These are phyloP conservation scores for Pachliopta kotzebuea DNA, from an alignment of 2,888 invertebrate genomes.

Conservation along the genomic window DNA sequence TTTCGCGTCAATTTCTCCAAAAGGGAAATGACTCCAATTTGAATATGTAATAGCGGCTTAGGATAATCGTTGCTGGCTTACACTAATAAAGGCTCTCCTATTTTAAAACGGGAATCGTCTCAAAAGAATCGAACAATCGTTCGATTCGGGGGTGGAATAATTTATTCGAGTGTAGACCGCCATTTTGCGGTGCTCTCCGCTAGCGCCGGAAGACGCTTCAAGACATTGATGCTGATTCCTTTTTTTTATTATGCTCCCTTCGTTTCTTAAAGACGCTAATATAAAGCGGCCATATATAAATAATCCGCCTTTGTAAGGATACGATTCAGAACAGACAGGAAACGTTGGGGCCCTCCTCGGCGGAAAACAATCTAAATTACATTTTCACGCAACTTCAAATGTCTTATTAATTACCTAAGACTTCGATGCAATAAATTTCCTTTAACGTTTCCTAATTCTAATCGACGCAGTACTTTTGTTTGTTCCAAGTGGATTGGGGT, in stretches of 20 bases:
- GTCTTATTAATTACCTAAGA: conserved; percentile 80
- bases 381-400: conserved; percentile 81
- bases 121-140: conserved; percentile 79
- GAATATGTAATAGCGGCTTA: conserved; percentile 80
- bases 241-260: conserved; percentile 78
- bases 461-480: conserved; percentile 65
- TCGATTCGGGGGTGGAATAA: conserved; percentile 71
- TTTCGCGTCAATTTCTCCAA: conserved; percentile 79
- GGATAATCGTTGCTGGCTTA: conserved; percentile 78
- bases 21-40: conserved; percentile 78
- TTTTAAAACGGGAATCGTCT: conserved; percentile 72
- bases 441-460: conserved; percentile 68
- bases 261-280: conserved; percentile 78
- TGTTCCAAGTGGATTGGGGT: conserved; percentile 12
- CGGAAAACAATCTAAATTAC: conserved; percentile 80
- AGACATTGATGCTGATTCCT: conserved; percentile 81
- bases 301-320: conserved; percentile 72
- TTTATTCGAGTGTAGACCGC: conserved; percentile 79
- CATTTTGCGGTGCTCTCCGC: conserved; percentile 73
- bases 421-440: conserved; percentile 81
- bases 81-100: conserved; percentile 76
- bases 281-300: conserved; percentile 79
- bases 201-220: conserved; percentile 76
- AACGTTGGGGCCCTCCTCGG: conserved; percentile 61
- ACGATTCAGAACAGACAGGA: conserved; percentile 61